Base-by-base conservation (phyloP, 2,888 invertebrate genomes). In the Drosophila borealis region DNA sequence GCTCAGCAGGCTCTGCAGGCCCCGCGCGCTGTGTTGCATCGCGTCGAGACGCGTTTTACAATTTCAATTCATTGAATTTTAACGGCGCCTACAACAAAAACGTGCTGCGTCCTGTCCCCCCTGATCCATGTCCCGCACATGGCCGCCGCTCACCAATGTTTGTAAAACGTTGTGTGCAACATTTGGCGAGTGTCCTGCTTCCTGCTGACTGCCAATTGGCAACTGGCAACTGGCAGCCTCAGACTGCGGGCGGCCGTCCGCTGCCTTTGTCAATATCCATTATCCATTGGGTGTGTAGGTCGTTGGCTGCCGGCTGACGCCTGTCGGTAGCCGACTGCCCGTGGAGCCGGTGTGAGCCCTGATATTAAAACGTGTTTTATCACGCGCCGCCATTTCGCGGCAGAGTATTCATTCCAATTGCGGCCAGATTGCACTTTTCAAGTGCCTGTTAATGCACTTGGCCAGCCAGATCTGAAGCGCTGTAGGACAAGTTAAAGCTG, bases 51-150 rank as follows among this genome's bases (percentile, higher is more conserved):
- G 76, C 88, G 64, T 70, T 88, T 81, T 79, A 87, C 87, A 84
- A 89, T 87, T 87, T 87, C 89, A 81, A 89, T 89, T 87, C 87
- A 87, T 89, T 87, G 87, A 87, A 87, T 87, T 87, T 89, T 89
- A 89, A 89, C 85, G 78, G 88, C 70, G 82, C 85, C 71, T 86
- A 77, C 74, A 71, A 74, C 78, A 77, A 69, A 65, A 73, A 54
- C 68, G 57, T 53, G 48, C 46, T 61, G 34, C 42, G 33, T 25
- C 14, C 41, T 37, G 42, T 34, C 19, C 29, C 10, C 44, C 53
- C 33, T 11, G 14, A 8, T 13, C 51, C 41, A 14, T 29, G n/a
- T 34, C 21, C 53, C 33, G 36, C 55, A 46, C 33, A 36, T 42
- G 72, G 51, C 56, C 66, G 49, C 61, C 55, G 73, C 69, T 83